phyloP scores from a whole-genome alignment of 2,888 invertebrate genomes.

The Oscheius sp. region DNA sequence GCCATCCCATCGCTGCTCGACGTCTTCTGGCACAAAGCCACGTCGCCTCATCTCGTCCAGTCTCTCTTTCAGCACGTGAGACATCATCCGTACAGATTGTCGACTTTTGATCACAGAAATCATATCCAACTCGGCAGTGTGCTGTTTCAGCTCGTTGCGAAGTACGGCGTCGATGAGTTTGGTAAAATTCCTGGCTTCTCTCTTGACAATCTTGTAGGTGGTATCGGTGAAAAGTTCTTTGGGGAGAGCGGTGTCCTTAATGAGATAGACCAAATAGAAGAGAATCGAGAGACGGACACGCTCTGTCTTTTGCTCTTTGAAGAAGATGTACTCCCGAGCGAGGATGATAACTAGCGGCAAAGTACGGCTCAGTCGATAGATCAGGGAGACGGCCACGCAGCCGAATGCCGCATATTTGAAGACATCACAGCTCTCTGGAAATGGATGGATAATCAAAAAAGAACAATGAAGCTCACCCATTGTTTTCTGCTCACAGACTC shows the following conservation, averaged over 20 bases:
- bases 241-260: slow-evolving; percentile 33
- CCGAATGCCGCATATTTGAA: not conserved
- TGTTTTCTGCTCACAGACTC: not conserved
- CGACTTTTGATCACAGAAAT: slow-evolving; percentile 45
- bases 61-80: slow-evolving; percentile 28
- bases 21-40: slow-evolving; percentile 29
- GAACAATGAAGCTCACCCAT: not conserved
- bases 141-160: slow-evolving; percentile 36
- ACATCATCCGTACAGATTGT: slow-evolving; percentile 45
- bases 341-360: slow-evolving; percentile 31
- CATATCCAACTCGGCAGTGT: slow-evolving; percentile 27
- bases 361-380: slow-evolving; percentile 28
- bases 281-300: slow-evolving; percentile 43
- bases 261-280: slow-evolving; percentile 39
- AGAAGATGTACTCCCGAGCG: slow-evolving; percentile 17
- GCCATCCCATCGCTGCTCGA: slow-evolving; percentile 28
- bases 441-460: not conserved
- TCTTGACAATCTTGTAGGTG: slow-evolving; percentile 30
- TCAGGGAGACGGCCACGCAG: not conserved
- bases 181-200: slow-evolving; percentile 11
- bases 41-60: slow-evolving; percentile 37
- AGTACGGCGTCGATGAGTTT: slow-evolving; percentile 30
- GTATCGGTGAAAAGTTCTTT: slow-evolving; percentile 37
- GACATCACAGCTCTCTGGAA: not conserved
- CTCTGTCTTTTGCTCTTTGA: slow-evolving; percentile 25